phyloP scores from a whole-genome alignment of 2,888 invertebrate genomes.

The Machimus atricapillus region DNA sequence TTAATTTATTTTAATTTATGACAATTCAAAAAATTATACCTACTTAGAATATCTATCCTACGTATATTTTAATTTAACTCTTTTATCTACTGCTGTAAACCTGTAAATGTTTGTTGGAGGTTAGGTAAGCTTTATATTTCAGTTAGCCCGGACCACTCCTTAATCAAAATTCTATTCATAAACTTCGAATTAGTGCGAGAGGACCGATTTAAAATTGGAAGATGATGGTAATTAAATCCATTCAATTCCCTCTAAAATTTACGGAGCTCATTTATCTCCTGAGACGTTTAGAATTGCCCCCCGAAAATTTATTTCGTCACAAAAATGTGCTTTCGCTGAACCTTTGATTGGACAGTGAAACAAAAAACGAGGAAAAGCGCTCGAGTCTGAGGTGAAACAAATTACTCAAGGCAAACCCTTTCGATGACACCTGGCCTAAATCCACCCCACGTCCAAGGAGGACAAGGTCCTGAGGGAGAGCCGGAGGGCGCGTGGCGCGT shows the following conservation, averaged over 20 bases:
- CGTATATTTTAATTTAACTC: not conserved
- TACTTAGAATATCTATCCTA: too few relatives aligned
- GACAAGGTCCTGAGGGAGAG: not conserved
- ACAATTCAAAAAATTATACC: too few relatives aligned
- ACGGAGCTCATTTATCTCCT: not conserved
- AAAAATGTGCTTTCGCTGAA: not conserved
- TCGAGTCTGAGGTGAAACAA: not conserved
- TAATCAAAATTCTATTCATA: not conserved
- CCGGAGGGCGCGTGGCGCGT: not conserved
- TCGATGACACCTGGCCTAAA: constrained; percentile 26
- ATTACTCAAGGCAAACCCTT: constrained; percentile 19
- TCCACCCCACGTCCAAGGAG: not conserved
- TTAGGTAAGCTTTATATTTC: not conserved
- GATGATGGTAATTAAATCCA: not conserved
- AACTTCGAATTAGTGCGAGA: not conserved
- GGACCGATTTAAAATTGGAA: not conserved
- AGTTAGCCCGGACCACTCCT: not conserved
- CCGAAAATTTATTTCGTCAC: not conserved
- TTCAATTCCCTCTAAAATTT: not conserved
- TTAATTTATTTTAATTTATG: too few relatives aligned
- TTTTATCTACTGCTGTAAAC: not conserved
- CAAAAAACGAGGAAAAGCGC: not conserved
- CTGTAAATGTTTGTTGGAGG: not conserved
- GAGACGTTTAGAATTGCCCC: not conserved
- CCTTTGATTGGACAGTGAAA: not conserved